These are phyloP conservation scores for Drosophila parvula DNA, from an alignment of 1,140 invertebrate species.

Conservation along the genomic window DNA sequence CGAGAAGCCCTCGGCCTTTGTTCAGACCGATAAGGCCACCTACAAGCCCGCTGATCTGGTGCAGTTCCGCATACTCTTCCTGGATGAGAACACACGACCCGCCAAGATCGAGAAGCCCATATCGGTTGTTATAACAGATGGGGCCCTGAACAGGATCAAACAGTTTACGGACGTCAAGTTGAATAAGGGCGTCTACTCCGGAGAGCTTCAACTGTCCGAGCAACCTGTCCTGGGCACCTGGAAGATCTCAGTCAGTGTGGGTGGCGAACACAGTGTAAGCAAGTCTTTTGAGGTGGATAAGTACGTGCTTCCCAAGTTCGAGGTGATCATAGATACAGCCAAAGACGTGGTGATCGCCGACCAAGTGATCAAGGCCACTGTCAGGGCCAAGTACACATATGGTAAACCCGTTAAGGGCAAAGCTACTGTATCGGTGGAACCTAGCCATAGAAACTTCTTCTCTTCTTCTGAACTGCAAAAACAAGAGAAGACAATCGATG, in stretches of 20 bases:
- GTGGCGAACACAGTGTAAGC: constrained; percentile 33
- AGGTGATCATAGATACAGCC: constrained; percentile 92
- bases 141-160: constrained; percentile 86
- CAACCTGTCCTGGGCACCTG: constrained; percentile 96
- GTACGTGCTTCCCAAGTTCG: constrained; percentile 96
- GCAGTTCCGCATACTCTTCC: constrained; percentile 92
- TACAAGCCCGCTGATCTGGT: constrained; percentile 95
- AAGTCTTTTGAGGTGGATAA: constrained; percentile 87
- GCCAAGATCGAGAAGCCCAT: constrained; percentile 81
- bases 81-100: constrained; percentile 90
- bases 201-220: constrained; percentile 91
- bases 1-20: constrained; percentile 95
- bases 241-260: constrained; percentile 89
- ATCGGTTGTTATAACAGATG: constrained; percentile 60
- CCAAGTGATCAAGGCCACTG: constrained; percentile 89
- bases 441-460: constrained; percentile 49
- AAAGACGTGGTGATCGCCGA: constrained; percentile 92
- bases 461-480: background rate
- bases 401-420: constrained; percentile 92
- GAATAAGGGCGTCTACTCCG: constrained; percentile 90
- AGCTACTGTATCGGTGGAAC: constrained; percentile 88
- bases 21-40: constrained; percentile 97
- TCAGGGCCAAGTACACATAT: constrained; percentile 89
- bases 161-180: constrained; percentile 89
- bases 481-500: constrained; percentile 87